Percentiles rank a stretch among this genome's conserved stretches.
Conservation (phyloP, 2,113 vertebrate genomes). For the Cephalopholis sonnerati region DNA sequence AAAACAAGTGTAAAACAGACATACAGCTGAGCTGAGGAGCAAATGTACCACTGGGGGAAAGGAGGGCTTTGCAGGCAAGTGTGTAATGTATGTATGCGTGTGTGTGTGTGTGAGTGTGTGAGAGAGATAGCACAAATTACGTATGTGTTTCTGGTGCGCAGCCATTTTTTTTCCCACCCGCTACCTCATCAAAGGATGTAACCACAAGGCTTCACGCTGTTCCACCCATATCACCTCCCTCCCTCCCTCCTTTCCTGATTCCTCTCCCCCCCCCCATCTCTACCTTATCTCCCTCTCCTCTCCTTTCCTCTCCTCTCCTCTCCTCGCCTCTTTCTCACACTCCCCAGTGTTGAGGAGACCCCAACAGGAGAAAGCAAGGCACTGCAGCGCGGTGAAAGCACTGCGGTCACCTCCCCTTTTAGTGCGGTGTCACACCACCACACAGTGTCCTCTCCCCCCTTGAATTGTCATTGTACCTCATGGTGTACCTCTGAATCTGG, state of each 20-base stretch:
- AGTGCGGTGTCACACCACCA: conserved; percentile 82
- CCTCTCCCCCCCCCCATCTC: conserved; percentile 18
- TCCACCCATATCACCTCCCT: conserved; percentile 64
- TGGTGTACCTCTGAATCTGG: conserved; percentile 23
- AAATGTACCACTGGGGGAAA: conserved; percentile 44
- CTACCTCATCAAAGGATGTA: conserved; percentile 82
- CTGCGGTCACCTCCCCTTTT: conserved; percentile 83
- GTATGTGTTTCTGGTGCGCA: conserved; percentile 66
- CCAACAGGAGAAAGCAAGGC: conserved; percentile 70
- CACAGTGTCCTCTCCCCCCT: conserved; percentile 29
- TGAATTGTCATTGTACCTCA: conserved; percentile 55
- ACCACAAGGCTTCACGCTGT: conserved; percentile 81
- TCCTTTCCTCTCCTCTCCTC: conserved; percentile 16
- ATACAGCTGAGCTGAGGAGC: conserved; percentile 60
- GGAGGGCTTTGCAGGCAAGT: conserved; percentile 43
- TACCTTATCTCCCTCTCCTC: conserved; percentile 14
- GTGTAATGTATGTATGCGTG: conserved; percentile 49
- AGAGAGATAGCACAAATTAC: conserved; percentile 41
- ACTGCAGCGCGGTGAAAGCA: conserved; percentile 76
- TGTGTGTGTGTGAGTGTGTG: conserved; percentile 11
- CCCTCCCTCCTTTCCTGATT: conserved; percentile 32
- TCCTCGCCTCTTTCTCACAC: conserved; percentile 7
- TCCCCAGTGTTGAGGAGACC: conserved; percentile 77
- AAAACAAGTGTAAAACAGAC: conserved; percentile 39
- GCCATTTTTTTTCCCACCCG: conserved; percentile 61